These are phyloP conservation scores for Troides helena DNA, from an alignment of 2,888 invertebrate genomes.

Conservation along the genomic window DNA sequence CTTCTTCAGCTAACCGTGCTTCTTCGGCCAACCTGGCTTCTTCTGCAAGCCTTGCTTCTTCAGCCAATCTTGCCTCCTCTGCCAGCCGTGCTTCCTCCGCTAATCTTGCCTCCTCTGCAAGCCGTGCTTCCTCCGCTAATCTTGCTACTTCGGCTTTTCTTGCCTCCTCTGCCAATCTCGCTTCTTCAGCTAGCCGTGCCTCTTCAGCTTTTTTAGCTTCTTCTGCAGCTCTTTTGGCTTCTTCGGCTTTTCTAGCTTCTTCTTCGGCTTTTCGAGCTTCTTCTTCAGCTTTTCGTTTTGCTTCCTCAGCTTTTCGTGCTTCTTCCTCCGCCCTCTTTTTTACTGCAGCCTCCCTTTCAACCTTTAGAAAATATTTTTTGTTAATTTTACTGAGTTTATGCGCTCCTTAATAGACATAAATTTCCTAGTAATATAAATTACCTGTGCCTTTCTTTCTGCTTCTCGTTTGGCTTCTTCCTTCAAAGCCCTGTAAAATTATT, in stretches of 20 bases:
- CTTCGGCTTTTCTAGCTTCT: slow-evolving; percentile 62
- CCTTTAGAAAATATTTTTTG: slow-evolving; percentile 35
- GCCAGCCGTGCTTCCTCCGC: slow-evolving; percentile 72
- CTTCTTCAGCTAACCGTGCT: slow-evolving; percentile 70
- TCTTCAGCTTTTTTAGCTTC: slow-evolving; percentile 66
- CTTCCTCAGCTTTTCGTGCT: slow-evolving; percentile 74
- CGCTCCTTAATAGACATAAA: background rate
- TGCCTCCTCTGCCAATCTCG: slow-evolving; percentile 60
- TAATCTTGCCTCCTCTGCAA: slow-evolving; percentile 66
- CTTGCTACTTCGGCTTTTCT: slow-evolving; percentile 61
- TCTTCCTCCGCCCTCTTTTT: slow-evolving; percentile 80
- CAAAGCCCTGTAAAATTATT: slow-evolving; percentile 53
- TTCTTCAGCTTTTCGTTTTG: slow-evolving; percentile 62
- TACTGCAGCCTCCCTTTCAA: slow-evolving; percentile 68
- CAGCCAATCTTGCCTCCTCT: slow-evolving; percentile 64
- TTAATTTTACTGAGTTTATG: background rate
- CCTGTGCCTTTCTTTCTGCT: slow-evolving; percentile 73
- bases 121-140: slow-evolving; percentile 69
- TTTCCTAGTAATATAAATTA: slow-evolving; percentile 38
- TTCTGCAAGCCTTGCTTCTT: slow-evolving; percentile 65
- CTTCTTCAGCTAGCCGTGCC: slow-evolving; percentile 66
- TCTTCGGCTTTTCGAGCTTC: slow-evolving; percentile 61
- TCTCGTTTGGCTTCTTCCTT: slow-evolving; percentile 78
- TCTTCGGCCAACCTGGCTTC: slow-evolving; percentile 67
- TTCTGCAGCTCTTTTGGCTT: slow-evolving; percentile 57